phyloP scores from a whole-genome alignment of 2,797 vertebrate species.

The Macropodus opercularis region DNA sequence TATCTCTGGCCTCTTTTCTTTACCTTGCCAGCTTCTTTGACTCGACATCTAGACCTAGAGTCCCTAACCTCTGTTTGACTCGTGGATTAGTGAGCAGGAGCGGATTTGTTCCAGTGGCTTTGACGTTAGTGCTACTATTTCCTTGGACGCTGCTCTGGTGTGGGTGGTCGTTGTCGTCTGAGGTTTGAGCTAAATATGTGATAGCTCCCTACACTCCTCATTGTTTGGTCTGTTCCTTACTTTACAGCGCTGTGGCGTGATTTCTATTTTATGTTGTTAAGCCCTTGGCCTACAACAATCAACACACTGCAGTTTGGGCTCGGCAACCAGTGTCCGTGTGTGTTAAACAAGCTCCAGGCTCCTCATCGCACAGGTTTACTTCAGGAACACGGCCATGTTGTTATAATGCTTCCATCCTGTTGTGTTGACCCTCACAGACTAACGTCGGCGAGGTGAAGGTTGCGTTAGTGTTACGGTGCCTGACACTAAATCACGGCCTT shows the following conservation, averaged over 20 bases:
- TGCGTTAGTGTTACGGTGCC: not conserved
- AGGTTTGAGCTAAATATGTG: not conserved
- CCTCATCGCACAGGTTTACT: no score
- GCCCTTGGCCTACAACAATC: no score
- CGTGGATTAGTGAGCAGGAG: conserved; percentile 13
- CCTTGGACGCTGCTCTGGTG: conserved; percentile 23
- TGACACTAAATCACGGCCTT: not conserved
- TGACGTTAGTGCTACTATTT: conserved; percentile 28
- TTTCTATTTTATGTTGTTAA: no score
- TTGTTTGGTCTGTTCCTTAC: not conserved
- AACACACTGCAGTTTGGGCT: no score
- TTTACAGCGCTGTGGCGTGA: no score
- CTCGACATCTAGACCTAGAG: conserved; percentile 34
- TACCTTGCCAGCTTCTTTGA: conserved; percentile 3
- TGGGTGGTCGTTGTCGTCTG: conserved; percentile 7
- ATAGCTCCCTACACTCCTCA: not conserved
- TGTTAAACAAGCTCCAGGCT: no score
- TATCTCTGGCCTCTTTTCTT: conserved; percentile 24
- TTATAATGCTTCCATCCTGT: no score
- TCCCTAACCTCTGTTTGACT: conserved; percentile 54
- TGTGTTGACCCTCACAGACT: no score
- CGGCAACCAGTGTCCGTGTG: no score
- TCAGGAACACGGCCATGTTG: no score
- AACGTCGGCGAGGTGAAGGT: no score
- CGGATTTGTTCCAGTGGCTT: conserved; percentile 43